Evolutionary conservation across 37 sponge, comb jelly and placozoan species (phyloP).

Genomic region (Bolinopsis microptera): DNA sequence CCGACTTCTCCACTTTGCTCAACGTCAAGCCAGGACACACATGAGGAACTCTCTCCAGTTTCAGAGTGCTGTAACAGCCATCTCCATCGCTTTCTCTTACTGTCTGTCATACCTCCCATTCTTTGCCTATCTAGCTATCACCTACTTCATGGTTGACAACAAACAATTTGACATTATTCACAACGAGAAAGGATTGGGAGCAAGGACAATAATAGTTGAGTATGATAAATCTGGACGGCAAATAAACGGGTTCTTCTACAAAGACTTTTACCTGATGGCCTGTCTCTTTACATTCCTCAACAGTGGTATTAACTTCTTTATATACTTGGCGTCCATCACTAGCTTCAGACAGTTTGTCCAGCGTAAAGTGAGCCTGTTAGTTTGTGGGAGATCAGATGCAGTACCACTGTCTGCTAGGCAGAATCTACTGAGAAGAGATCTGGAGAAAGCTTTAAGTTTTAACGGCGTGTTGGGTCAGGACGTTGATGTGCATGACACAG

Average conservation of each 20-base stretch:
- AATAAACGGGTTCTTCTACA: background rate
- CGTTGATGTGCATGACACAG: too few relatives aligned
- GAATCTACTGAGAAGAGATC: background rate
- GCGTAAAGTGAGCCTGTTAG: background rate
- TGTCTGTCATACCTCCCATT: background rate
- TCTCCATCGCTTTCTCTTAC: background rate
- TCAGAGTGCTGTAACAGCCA: background rate
- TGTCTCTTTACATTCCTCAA: background rate
- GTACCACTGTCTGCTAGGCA: background rate
- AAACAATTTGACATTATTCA: background rate
- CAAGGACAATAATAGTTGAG: background rate
- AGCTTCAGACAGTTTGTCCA: background rate
- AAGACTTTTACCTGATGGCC: background rate
- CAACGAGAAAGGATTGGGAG: background rate
- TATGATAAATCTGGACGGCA: background rate
- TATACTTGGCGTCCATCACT: background rate
- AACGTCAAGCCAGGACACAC: background rate
- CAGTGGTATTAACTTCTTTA: background rate
- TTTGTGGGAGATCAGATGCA: background rate
- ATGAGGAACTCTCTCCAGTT: background rate
- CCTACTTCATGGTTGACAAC: background rate
- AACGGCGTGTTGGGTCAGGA: too few relatives aligned
- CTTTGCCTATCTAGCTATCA: background rate
- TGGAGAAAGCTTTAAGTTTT: too few relatives aligned
- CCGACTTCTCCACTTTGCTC: background rate